Base-by-base conservation (phyloP, 2,113 vertebrate species). In the Larimichthys crocea region DNA sequence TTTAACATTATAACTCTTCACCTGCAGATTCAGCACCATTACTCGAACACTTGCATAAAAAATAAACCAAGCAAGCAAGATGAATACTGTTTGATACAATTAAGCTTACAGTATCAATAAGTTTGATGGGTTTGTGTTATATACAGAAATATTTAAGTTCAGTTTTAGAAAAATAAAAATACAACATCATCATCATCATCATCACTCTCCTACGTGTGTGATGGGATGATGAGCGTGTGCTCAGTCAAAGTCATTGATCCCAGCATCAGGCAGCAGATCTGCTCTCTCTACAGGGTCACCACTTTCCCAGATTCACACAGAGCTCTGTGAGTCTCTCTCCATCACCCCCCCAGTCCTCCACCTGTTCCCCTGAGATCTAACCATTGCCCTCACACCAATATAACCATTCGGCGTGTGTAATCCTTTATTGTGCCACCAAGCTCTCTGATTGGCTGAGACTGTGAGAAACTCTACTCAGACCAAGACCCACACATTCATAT, bases 261-360 rank as follows among this genome's bases (percentile, higher is more conserved):
- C 74, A 86, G 72, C 82, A 86, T 88, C 87, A 88, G 74, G 68
- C 86, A 84, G 67, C 69, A 88, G 77, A 86, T 83, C 88, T 83
- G 78, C 70, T 86, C 86, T 83, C 80, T 83, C 80, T 83, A 46
- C 80, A 79, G 86, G 91, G 91, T 94, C 92, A 94, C 76, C 79
- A 90, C 88, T 94, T 95, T 95, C 94, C 90, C 94, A 94, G 86
- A 92, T 90, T 86, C 91, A 92, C 90, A 90, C 91, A 90, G 78
- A 75, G 83, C 80, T 79, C 72, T 63, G 69, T 73, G 64, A 84
- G 66, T 62, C 76, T 79, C 73, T 78, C 86, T 81, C 66, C 80
- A 81, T 66, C 76, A 29, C 29, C 66, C 72, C 68, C 69, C 85
- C 62, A 79, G 66, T 73, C 79, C 80, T 81, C 88, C 91, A 93